Percentiles rank a stretch among this genome's conserved stretches.
These are phyloP conservation scores for Grammomys surdaster DNA, from an alignment of 2,113 vertebrate genomes.

Conservation along the genomic window DNA sequence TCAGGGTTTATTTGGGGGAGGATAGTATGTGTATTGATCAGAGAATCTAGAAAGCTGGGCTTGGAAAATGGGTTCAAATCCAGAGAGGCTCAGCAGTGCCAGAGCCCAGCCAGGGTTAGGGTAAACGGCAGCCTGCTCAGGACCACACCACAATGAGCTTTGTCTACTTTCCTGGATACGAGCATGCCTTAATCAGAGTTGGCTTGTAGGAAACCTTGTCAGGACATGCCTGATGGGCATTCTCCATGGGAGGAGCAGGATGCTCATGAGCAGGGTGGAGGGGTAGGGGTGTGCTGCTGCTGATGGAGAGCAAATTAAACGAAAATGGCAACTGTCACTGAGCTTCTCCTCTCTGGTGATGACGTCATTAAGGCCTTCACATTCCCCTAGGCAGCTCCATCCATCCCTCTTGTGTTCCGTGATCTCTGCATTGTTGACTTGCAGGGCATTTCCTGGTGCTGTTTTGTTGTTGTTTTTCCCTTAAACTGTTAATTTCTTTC, in stretches of 20 bases:
- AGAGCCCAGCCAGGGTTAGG: background rate
- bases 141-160: accelerated
- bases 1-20: background rate
- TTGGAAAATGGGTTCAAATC: background rate
- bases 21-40: background rate
- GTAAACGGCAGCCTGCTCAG: background rate
- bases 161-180: background rate
- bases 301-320: background rate
- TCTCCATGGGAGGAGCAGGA: background rate
- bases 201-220: background rate
- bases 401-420: accelerated
- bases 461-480: background rate
- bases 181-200: background rate
- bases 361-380: background rate
- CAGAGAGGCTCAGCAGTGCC: background rate
- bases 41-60: background rate
- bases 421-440: background rate
- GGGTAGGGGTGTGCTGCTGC: too few species aligned
- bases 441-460: background rate
- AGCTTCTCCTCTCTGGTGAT: background rate
- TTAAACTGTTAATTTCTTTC: background rate
- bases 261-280: background rate
- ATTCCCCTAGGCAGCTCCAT: background rate
- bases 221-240: background rate
- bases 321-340: background rate